Evolutionary conservation across 2,113 vertebrate genomes (phyloP).

Genomic region (Rhinopomastus cyanomelas): DNA sequence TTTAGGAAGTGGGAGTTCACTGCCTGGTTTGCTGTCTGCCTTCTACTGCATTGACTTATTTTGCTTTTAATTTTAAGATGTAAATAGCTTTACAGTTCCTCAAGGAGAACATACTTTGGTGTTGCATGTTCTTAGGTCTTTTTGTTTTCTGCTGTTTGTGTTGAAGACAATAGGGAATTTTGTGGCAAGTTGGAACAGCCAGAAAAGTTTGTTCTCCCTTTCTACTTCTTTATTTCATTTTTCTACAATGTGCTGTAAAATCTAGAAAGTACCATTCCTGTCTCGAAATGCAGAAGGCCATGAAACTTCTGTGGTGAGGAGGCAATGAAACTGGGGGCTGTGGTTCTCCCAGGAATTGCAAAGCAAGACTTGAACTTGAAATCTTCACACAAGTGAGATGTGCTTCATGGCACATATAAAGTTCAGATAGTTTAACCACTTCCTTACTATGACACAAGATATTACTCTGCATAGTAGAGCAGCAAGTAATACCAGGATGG

Average conservation of each 20-base stretch:
- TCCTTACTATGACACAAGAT: not conserved
- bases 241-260: not conserved
- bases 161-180: not conserved
- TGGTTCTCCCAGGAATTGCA: not conserved
- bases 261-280: not conserved
- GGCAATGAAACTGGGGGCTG: not conserved
- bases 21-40: not conserved
- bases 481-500: not conserved
- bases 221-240: not conserved
- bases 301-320: not conserved
- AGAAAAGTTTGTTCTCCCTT: not conserved
- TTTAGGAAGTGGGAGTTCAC: not conserved
- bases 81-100: not conserved
- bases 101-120: not conserved
- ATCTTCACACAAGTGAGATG: not conserved
- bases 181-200: not conserved
- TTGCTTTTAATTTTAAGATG: constrained; percentile 6
- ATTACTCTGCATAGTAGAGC: not conserved
- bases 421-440: not conserved
- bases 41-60: not conserved
- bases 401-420: not conserved
- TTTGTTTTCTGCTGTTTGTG: not conserved
- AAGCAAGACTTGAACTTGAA: not conserved
- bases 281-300: not conserved
- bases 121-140: not conserved